Evolutionary conservation across 2,113 vertebrate genomes (phyloP).

Genomic region (Danionella cerebrum): DNA sequence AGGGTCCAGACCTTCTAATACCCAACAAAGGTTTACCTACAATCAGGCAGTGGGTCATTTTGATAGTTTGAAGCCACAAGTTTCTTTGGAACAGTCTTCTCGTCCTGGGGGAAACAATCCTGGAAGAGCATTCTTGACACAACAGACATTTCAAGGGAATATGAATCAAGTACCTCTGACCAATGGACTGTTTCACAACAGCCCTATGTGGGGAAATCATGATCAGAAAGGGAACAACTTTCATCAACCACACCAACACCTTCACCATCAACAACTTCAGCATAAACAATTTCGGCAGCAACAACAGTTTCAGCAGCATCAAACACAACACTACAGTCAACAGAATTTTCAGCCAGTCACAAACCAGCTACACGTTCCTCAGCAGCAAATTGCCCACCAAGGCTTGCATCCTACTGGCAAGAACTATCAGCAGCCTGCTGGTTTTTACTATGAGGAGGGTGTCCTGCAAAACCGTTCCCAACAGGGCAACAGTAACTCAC

Average conservation of each 20-base stretch:
- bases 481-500: constrained; percentile 49
- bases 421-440: constrained; percentile 76
- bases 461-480: constrained; percentile 63
- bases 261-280: constrained; percentile 53
- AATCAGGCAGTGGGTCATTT: constrained; percentile 79
- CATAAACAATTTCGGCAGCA: constrained; percentile 55
- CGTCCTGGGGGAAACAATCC: constrained; percentile 45
- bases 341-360: constrained; percentile 53
- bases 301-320: constrained; percentile 48
- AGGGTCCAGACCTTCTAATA: constrained; percentile 37
- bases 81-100: constrained; percentile 71
- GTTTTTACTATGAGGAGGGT: constrained; percentile 82
- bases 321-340: constrained; percentile 40
- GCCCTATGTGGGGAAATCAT: constrained; percentile 94
- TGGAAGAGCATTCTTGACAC: constrained; percentile 63
- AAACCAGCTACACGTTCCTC: constrained; percentile 57
- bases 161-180: constrained; percentile 77
- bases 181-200: constrained; percentile 86
- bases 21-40: constrained; percentile 63
- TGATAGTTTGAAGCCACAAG: constrained; percentile 71
- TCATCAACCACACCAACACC: constrained; percentile 53
- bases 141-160: too few species aligned
- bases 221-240: constrained; percentile 63
- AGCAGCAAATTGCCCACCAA: constrained; percentile 78
- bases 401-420: constrained; percentile 75